phyloP scores from a whole-genome alignment of 2,113 vertebrate genomes.

The Semicossyphus pulcher region DNA sequence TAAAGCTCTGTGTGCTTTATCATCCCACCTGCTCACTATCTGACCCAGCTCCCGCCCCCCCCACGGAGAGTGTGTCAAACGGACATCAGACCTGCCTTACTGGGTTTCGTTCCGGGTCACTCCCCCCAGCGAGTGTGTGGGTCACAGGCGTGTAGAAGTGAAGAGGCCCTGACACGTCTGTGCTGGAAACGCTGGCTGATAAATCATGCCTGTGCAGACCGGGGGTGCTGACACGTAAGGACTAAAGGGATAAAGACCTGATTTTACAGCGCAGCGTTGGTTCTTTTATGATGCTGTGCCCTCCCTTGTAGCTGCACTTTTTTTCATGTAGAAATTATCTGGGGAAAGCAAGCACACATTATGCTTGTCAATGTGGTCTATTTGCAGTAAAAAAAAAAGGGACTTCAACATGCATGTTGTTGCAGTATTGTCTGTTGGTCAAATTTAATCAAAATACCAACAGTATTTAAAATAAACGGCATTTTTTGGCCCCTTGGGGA shows the following conservation, averaged over 20 bases:
- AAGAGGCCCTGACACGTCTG: slow-evolving; percentile 33
- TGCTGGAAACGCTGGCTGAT: slow-evolving; percentile 39
- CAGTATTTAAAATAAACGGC: too few species aligned
- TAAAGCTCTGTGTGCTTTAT: slow-evolving; percentile 16
- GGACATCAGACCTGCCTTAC: slow-evolving; percentile 61
- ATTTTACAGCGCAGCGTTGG: slow-evolving; percentile 29
- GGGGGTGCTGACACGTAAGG: slow-evolving; percentile 47
- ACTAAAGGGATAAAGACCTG: slow-evolving; percentile 33
- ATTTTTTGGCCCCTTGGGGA: background rate
- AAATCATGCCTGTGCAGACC: slow-evolving; percentile 11
- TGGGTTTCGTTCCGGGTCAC: slow-evolving; percentile 57
- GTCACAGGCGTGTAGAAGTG: slow-evolving; percentile 40
- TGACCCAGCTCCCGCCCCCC: slow-evolving; percentile 22
- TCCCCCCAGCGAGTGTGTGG: slow-evolving; percentile 30
- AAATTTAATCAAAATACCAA: too few species aligned
- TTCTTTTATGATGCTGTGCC: slow-evolving; percentile 1
- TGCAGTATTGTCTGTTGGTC: too few species aligned
- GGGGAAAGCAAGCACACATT: background rate
- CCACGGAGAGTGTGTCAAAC: slow-evolving; percentile 49
- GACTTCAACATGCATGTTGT: too few species aligned
- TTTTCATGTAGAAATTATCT: background rate
- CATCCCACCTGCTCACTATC: slow-evolving; percentile 43
- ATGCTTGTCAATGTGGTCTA: too few species aligned
- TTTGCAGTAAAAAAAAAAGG: too few species aligned
- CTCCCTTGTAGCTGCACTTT: background rate